A percentile compares a stretch with the other conserved stretches of the same genome.
phyloP scores from a whole-genome alignment of 37 sponge, comb jelly and placozoan genomes.

The Ianthella basta region DNA sequence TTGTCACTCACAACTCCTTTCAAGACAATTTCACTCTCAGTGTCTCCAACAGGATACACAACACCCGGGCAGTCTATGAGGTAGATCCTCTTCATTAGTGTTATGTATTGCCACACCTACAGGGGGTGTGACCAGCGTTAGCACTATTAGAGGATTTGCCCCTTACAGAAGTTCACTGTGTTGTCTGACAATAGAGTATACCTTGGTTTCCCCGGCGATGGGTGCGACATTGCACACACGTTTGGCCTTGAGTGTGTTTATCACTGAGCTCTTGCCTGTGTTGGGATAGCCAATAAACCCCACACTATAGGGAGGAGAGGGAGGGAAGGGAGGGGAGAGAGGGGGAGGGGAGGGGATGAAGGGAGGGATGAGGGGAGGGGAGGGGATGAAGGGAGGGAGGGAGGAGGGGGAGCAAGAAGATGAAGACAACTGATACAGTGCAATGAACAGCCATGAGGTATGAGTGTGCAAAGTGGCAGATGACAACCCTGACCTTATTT shows the following conservation, averaged over 20 bases:
- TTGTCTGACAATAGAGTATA: neutral
- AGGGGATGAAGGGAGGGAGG: neutral
- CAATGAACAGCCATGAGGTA: no score
- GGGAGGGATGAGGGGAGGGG: neutral
- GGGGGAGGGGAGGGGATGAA: neutral
- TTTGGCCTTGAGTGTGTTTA: constrained; percentile 91
- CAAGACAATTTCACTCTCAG: constrained; percentile 94
- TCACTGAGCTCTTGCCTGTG: constrained; percentile 98
- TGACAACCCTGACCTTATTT: constrained; percentile 73
- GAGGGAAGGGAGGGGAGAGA: neutral
- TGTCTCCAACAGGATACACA: constrained; percentile 91
- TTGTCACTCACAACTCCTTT: constrained; percentile 90
- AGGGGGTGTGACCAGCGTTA: neutral
- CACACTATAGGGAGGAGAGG: constrained; percentile 79
- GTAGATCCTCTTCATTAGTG: constrained; percentile 89
- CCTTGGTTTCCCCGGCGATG: constrained; percentile 98
- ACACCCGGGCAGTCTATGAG: constrained; percentile 99
- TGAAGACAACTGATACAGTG: neutral
- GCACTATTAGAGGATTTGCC: neutral
- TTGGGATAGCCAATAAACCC: constrained; percentile 99
- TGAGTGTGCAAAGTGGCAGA: no score
- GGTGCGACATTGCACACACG: constrained; percentile 99
- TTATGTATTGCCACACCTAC: constrained; percentile 99
- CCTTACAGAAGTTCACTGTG: neutral
- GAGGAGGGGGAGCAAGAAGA: neutral